These are phyloP conservation scores for Lasiommata megera DNA, from an alignment of 2,888 invertebrate species.

Conservation along the genomic window DNA sequence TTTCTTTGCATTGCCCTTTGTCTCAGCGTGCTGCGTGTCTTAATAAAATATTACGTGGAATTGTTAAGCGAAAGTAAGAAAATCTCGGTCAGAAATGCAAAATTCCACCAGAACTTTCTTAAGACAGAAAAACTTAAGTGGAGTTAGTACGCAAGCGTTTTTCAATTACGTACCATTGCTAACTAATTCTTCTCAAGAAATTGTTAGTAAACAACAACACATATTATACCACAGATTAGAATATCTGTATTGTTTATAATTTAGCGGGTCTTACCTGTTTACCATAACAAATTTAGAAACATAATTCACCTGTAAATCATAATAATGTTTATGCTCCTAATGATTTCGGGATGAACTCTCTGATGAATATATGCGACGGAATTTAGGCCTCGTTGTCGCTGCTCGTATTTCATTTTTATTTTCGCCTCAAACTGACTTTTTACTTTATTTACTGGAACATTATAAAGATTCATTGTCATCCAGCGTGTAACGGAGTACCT, in stretches of 20 bases:
- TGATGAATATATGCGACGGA: conserved; percentile 4
- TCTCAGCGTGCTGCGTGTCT: too few species aligned
- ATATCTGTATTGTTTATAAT: neutral
- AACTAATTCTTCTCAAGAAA: neutral
- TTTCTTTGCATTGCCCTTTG: too few species aligned
- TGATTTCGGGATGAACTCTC: neutral
- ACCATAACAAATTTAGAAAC: neutral
- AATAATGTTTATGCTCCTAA: conserved; percentile 3
- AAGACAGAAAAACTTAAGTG: neutral
- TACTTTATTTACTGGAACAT: conserved; percentile 7
- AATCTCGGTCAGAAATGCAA: neutral
- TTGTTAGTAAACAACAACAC: neutral
- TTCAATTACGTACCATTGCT: neutral
- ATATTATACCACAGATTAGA: neutral
- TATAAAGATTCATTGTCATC: conserved; percentile 20
- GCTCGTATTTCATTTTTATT: conserved; percentile 19
- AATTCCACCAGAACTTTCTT: too few species aligned
- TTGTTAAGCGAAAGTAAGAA: too few species aligned
- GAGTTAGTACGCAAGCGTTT: neutral
- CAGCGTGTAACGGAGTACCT: neutral
- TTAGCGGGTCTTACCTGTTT: neutral
- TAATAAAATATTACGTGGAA: too few species aligned
- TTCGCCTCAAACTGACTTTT: neutral
- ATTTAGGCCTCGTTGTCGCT: neutral
- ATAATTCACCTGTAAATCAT: neutral